Conservation (phyloP, 2,888 invertebrate species). For the Allophyes oxyacanthae region DNA sequence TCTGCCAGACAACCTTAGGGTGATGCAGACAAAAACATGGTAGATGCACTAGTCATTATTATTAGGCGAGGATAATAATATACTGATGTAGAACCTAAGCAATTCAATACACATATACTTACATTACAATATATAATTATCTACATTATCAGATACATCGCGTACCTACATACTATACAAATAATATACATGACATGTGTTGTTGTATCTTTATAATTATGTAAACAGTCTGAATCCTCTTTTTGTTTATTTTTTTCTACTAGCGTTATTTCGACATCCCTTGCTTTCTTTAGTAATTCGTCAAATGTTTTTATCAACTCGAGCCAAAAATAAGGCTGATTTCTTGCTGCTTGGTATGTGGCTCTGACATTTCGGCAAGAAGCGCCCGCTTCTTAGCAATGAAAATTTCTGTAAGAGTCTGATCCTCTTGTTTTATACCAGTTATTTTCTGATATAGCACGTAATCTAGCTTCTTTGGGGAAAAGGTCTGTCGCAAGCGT, state of each 20-base stretch:
- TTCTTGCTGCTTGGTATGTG: slow-evolving; percentile 15
- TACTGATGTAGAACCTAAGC: no score
- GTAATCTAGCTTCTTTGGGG: slow-evolving; percentile 2
- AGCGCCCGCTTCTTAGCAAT: slow-evolving; percentile 15
- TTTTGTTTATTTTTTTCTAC: not conserved
- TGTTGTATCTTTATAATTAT: no score
- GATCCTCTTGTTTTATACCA: slow-evolving; percentile 14
- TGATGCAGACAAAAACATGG: no score
- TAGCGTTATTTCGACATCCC: slow-evolving; percentile 5
- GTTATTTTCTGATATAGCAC: slow-evolving; percentile 1
- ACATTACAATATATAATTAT: no score
- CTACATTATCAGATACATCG: no score
- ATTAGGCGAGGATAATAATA: no score
- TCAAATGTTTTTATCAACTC: slow-evolving; percentile 14
- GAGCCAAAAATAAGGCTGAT: slow-evolving; percentile 18
- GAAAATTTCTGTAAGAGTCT: slow-evolving; percentile 26
- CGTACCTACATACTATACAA: no score
- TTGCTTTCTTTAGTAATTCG: slow-evolving; percentile 6
- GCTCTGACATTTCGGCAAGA: slow-evolving; percentile 14
- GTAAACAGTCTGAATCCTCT: not conserved
- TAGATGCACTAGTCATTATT: no score
- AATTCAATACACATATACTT: no score
- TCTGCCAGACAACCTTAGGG: no score
- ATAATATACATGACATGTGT: no score
- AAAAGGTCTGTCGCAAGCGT: slow-evolving; percentile 24